phyloP scores from a whole-genome alignment of 2,113 vertebrate genomes.

The Regulus satrapa region DNA sequence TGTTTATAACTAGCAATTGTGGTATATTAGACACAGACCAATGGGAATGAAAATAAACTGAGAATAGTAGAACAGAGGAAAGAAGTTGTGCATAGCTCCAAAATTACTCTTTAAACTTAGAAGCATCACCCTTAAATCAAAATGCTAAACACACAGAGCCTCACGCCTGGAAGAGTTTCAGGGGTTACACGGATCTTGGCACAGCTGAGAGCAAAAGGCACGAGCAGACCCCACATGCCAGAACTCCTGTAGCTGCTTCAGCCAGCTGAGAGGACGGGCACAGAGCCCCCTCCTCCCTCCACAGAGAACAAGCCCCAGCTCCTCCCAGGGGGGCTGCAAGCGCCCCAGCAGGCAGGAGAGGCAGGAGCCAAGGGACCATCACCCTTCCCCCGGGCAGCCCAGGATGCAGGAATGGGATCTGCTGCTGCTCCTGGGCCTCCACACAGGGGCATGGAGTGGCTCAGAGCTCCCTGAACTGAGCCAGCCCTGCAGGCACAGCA shows the following conservation, averaged over 20 bases:
- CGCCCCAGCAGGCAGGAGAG: neutral
- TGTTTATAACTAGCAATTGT: neutral
- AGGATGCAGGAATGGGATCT: neutral
- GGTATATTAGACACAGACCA: neutral
- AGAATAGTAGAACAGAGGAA: neutral
- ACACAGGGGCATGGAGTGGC: neutral
- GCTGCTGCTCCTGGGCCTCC: neutral
- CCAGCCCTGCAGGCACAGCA: rapidly evolving
- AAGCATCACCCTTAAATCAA: neutral
- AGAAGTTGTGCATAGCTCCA: neutral
- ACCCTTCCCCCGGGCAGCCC: neutral
- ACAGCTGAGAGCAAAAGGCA: neutral
- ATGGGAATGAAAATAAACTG: neutral
- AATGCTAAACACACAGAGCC: neutral
- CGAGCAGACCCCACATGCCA: neutral
- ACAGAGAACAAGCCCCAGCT: neutral
- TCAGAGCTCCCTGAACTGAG: neutral
- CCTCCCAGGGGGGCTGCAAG: neutral
- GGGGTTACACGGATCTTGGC: neutral
- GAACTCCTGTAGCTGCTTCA: neutral
- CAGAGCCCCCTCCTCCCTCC: neutral
- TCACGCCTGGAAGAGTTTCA: neutral
- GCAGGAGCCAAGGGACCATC: neutral
- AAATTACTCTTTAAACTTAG: neutral
- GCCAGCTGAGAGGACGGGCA: neutral